phyloP scores from a whole-genome alignment of 1,140 invertebrate genomes.

The Drosophila asahinai region DNA sequence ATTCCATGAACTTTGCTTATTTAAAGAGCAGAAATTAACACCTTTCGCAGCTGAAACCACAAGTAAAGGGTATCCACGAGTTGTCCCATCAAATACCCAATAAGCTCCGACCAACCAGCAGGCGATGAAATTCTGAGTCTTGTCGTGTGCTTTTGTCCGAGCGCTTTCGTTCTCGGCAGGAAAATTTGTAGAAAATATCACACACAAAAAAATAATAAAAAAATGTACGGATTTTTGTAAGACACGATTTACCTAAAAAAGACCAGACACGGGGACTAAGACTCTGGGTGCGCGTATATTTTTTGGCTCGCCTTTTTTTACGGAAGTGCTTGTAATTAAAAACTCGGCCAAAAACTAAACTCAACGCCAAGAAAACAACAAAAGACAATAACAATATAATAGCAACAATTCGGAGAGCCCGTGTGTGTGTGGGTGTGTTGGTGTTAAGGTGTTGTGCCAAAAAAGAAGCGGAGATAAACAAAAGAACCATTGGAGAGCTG shows the following conservation, averaged over 20 bases:
- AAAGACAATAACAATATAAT: conserved; percentile 41
- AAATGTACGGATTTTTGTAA: conserved; percentile 63
- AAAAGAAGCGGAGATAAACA: conserved; percentile 44
- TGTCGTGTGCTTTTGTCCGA: conserved; percentile 55
- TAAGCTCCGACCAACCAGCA: conserved; percentile 20
- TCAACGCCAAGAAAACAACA: conserved; percentile 16
- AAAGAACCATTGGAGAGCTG: conserved; percentile 30
- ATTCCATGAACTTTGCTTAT: accelerated
- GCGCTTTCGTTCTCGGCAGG: conserved; percentile 58
- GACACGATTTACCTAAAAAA: conserved; percentile 39
- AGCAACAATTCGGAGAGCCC: conserved; percentile 22
- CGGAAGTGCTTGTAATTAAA: conserved; percentile 25
- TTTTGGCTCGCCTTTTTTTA: conserved; percentile 46
- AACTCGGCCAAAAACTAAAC: conserved; percentile 13
- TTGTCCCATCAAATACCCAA: neutral
- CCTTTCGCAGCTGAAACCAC: accelerated
- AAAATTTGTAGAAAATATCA: conserved; percentile 69
- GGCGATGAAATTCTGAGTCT: conserved; percentile 50
- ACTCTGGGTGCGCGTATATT: conserved; percentile 48
- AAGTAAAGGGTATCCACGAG: conserved; percentile 1
- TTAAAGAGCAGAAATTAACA: no score
- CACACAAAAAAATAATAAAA: conserved; percentile 67
- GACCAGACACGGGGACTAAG: conserved; percentile 27
- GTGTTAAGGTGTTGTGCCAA: conserved; percentile 28
- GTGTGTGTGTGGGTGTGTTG: conserved; percentile 24